Base-by-base conservation (phyloP, 1,140 invertebrate genomes). In the Drosophila sechellia region DNA sequence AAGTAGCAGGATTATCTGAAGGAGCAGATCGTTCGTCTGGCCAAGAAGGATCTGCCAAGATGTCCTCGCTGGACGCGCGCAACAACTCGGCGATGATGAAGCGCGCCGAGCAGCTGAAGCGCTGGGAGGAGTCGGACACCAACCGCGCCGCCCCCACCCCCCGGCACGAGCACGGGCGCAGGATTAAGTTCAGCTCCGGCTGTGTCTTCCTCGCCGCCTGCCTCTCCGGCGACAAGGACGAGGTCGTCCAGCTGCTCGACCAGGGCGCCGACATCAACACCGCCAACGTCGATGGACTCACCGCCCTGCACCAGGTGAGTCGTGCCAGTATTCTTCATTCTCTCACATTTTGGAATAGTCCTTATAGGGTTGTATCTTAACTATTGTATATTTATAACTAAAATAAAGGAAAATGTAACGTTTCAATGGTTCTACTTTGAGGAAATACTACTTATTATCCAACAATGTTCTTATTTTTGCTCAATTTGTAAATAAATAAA, bases 181-280 rank as follows among this genome's bases (percentile, higher is more conserved):
- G 95, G 94, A 97, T 99, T 84, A 97, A 98, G 93, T 99, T 99
- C 93, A 97, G 98, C 54, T 96, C 98, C 74, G 97, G 97, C 73
- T 99, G 98, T 93, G 96, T 99, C 68, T 99, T 99, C 94, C 93
- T 99, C 69, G 98, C 98, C 75, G 98, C 98, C 64, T 99, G 98
- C 94, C 96, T 98, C 48, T 96, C 97, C 70, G 97, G 97, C 75
- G 98, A 99, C 93, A 98, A 97, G 92, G 97, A 98, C 49, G 98
- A 99, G 93, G 98, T 99, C 73, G 94, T 97, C 75, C 95, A 96
- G 76, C 94, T 99, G 81, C 93, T 99, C 65, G 94, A 96, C 79
- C 95, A 96, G 90, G 98, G 98, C 81, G 98, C 98, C 81, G 97
- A 99, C 92, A 99, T 99, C 81, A 98, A 99, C 94, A 98, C 98